phyloP scores from a whole-genome alignment of 2,113 vertebrate genomes.

The Polypterus senegalus region DNA sequence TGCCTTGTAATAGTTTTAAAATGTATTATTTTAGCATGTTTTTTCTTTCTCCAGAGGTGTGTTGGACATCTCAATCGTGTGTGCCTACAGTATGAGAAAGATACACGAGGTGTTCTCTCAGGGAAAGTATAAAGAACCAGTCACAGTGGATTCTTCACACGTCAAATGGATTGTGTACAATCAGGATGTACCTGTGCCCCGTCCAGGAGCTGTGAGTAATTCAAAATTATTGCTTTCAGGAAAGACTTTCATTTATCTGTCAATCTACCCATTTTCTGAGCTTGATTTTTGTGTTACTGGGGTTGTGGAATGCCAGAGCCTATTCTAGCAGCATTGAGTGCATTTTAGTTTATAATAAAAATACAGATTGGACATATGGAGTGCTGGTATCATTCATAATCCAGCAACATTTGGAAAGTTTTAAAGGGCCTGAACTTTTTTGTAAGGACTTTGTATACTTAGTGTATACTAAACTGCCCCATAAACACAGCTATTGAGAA shows the following conservation, averaged over 20 bases:
- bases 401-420: too few species aligned
- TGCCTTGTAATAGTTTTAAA: too few species aligned
- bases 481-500: too few species aligned
- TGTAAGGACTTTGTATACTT: too few species aligned
- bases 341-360: slow-evolving; percentile 4
- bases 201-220: slow-evolving; percentile 52
- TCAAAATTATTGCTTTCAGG: not conserved
- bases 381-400: too few species aligned
- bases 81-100: slow-evolving; percentile 32
- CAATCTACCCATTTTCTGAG: too few species aligned
- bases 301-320: not conserved
- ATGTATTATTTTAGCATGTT: too few species aligned
- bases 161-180: slow-evolving; percentile 49
- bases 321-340: slow-evolving; percentile 1
- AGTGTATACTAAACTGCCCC: too few species aligned
- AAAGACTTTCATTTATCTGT: too few species aligned
- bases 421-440: too few species aligned
- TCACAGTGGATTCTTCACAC: slow-evolving; percentile 36
- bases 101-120: slow-evolving; percentile 45
- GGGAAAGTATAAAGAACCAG: slow-evolving; percentile 49
- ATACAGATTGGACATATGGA: not conserved
- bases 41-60: slow-evolving; percentile 30
- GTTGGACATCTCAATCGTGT: slow-evolving; percentile 43
- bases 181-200: slow-evolving; percentile 48
- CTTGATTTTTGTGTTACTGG: too few species aligned